Conservation (phyloP, 2,888 invertebrate genomes). For the Matsumyia berberina region DNA sequence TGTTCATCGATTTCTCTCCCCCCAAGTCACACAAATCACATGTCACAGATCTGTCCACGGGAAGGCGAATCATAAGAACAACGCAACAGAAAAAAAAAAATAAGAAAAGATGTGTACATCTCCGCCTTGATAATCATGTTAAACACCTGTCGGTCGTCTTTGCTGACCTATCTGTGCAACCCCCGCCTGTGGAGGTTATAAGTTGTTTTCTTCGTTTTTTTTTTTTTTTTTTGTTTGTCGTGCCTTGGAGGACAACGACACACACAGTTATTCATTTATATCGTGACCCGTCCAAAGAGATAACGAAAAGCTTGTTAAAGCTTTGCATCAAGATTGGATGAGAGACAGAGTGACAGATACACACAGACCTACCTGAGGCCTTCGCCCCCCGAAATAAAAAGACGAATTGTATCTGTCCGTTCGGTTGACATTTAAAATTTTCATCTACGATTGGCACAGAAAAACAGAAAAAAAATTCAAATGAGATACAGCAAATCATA, state of each 20-base stretch:
- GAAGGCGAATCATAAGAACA: conserved; percentile 24
- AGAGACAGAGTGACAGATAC: conserved; percentile 66
- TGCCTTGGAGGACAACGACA: conserved; percentile 44
- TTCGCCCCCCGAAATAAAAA: conserved; percentile 6
- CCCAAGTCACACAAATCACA: conserved; percentile 24
- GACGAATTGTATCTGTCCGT: conserved; percentile 51
- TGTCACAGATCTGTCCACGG: conserved; percentile 47
- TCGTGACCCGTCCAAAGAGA: conserved; percentile 45
- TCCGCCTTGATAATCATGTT: conserved; percentile 65
- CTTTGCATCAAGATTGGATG: conserved; percentile 58
- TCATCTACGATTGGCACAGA: conserved; percentile 47
- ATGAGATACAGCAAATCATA: conserved; percentile 63
- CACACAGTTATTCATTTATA: conserved; percentile 52
- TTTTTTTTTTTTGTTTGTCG: neutral
- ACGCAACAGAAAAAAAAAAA: too few species aligned
- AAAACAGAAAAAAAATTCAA: conserved; percentile 48
- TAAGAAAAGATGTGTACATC: conserved; percentile 6
- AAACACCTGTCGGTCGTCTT: conserved; percentile 71
- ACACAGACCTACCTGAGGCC: conserved; percentile 43
- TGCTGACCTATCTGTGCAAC: conserved; percentile 62
- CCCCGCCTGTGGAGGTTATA: conserved; percentile 30
- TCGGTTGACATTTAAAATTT: conserved; percentile 58
- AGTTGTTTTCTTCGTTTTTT: conserved; percentile 21
- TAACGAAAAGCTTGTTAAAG: conserved; percentile 62
- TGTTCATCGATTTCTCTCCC: conserved; percentile 59